Base-by-base conservation (phyloP, 2,888 invertebrate genomes). In the Habroteleia sp. region DNA sequence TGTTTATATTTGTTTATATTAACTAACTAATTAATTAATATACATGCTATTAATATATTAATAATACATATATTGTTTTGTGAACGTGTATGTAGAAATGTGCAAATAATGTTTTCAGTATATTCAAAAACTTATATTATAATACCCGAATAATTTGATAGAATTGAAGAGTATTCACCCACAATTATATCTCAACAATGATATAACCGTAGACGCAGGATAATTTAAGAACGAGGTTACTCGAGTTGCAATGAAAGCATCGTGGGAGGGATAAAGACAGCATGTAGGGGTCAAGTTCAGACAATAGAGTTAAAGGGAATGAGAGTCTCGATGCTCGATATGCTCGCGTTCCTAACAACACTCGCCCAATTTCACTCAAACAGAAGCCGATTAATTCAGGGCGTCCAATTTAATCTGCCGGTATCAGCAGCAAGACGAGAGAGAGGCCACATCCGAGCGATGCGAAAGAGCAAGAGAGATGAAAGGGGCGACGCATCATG, bases 321-420 rank as follows among this genome's bases (percentile, higher is more conserved):
- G 76, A 68, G 68, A 56, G 75, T 20, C 50, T 72, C 65, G 76
- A 79, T 83, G 60, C 42, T 72, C 58, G 76, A 79, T 83, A 80
- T 80, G 83, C 84, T 85, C 85, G 80, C 82, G 83, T 85, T 84
- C 84, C 83, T 81, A 86, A 85, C 85, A 85, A 84, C 85, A 83
- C 86, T 85, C 87, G 86, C 85, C 84, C 85, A 85, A 85, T 85
- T 85, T 85, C 84, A 84, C 84, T 85, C 85, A 84, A 85, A 85
- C 84, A 88, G 88, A 87, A 88, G 87, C 87, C 87, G 88, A 88
- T 88, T 88, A 88, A 88, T 88, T 86, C 84, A 81, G 82, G 83
- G 87, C 86, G 84, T 88, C 82, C 88, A 86, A 88, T 88, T 88
- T 87, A 84, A 84, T 84, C 83, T 82, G 79, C 54, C 50, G 71